phyloP scores from a whole-genome alignment of 2,888 invertebrate genomes.

The Cryptocheilus praepositus region DNA sequence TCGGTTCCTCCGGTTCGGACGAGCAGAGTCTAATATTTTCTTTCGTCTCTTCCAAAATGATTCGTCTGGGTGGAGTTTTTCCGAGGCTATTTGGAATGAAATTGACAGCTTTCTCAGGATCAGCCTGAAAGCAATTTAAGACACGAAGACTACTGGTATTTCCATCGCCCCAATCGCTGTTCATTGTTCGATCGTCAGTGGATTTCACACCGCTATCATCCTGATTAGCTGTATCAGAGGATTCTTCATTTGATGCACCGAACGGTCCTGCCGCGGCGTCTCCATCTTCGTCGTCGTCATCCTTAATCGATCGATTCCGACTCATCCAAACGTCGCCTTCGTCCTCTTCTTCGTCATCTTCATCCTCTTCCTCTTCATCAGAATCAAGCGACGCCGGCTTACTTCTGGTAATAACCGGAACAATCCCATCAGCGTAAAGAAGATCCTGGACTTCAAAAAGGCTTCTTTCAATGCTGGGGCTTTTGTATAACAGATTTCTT shows the following conservation, averaged over 20 bases:
- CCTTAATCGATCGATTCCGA: conserved; percentile 36
- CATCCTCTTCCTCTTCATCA: conserved; percentile 47
- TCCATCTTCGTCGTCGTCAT: conserved; percentile 47
- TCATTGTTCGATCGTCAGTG: conserved; percentile 17
- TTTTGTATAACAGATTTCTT: conserved; percentile 62
- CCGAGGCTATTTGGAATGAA: conserved; percentile 61
- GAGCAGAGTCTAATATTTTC: conserved; percentile 53
- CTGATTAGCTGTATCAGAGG: conserved; percentile 39
- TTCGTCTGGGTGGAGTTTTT: conserved; percentile 50
- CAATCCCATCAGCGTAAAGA: conserved; percentile 54
- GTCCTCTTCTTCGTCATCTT: conserved; percentile 44
- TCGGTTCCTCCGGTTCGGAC: conserved; percentile 26
- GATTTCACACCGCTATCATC: conserved; percentile 34
- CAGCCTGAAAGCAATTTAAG: conserved; percentile 5
- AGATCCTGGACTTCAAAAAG: conserved; percentile 60
- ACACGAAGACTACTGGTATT: conserved; percentile 19
- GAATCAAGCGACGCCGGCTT: conserved; percentile 39
- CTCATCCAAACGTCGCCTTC: conserved; percentile 45
- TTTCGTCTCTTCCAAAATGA: conserved; percentile 37
- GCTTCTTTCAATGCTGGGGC: conserved; percentile 59
- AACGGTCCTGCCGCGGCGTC: conserved; percentile 32
- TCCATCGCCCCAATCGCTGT: conserved; percentile 25
- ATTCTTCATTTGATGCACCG: conserved; percentile 44
- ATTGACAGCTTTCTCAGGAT: conserved; percentile 50
- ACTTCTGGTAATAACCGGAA: conserved; percentile 35